These are phyloP conservation scores for Anomalospiza imberbis DNA, from an alignment of 2,797 vertebrate species.

Conservation along the genomic window DNA sequence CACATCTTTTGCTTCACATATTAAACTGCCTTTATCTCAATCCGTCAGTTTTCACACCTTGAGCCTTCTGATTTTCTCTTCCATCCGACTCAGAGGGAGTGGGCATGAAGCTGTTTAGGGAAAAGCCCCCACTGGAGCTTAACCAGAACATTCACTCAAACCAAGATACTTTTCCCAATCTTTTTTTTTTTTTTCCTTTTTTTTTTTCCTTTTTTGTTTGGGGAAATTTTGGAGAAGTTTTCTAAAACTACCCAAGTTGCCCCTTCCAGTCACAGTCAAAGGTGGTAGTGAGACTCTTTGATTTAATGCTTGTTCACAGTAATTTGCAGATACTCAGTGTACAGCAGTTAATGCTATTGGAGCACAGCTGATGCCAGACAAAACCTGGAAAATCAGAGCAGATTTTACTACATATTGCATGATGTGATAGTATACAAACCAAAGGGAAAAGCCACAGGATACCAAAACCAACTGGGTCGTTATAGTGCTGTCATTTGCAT, in stretches of 20 bases:
- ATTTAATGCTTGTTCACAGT: not conserved
- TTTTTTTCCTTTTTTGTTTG: not conserved
- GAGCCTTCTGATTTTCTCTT: not conserved
- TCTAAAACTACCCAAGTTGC: not conserved
- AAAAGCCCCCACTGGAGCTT: not conserved
- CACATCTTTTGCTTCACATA: not conserved
- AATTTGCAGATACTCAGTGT: not conserved
- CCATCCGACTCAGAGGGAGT: not conserved
- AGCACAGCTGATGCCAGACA: not conserved
- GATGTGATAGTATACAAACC: not conserved
- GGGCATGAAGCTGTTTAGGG: not conserved
- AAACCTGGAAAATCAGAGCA: not conserved
- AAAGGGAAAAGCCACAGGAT: not conserved
- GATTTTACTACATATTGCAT: not conserved
- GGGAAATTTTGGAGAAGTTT: not conserved
- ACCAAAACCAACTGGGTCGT: not conserved
- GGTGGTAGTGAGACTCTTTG: not conserved
- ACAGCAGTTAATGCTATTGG: not conserved
- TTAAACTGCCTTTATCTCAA: not conserved
- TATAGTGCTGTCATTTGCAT: not conserved
- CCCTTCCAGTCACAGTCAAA: not conserved
- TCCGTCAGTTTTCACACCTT: not conserved
- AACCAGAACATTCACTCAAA: not conserved
- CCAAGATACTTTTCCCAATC: not conserved
- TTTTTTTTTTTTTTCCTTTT: not conserved